phyloP scores from a whole-genome alignment of 2,113 vertebrate genomes.

The Sylvietta virens region DNA sequence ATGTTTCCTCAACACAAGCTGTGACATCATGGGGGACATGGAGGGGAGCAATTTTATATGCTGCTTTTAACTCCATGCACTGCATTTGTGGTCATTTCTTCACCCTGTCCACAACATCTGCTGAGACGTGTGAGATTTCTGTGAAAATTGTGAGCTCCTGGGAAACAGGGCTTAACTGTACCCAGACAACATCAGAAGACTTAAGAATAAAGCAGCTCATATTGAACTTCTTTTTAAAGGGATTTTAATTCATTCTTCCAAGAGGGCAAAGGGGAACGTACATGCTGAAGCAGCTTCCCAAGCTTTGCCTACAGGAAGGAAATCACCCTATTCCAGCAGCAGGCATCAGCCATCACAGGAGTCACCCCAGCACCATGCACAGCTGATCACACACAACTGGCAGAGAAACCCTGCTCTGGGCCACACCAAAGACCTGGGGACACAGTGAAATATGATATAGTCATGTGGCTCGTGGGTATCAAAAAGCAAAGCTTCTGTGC shows the following conservation, averaged over 20 bases:
- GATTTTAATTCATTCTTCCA: slow-evolving; percentile 1
- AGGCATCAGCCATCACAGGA: not conserved
- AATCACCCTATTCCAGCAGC: not conserved
- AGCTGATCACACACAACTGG: not conserved
- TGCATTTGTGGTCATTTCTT: not conserved
- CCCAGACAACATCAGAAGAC: not conserved
- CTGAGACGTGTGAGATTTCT: not conserved
- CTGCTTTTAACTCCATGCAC: not conserved
- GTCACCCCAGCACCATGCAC: not conserved
- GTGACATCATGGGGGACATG: not conserved
- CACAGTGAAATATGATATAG: not conserved
- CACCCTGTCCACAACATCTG: not conserved
- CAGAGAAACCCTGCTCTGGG: not conserved
- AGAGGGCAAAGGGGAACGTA: not conserved
- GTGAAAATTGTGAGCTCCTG: not conserved
- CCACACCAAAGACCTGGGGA: not conserved
- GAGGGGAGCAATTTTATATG: not conserved
- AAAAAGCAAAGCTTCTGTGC: not conserved
- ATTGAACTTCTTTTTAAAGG: not conserved
- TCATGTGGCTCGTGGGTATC: fast-evolving
- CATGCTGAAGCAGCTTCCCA: not conserved
- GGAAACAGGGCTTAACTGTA: not conserved
- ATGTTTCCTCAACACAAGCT: not conserved
- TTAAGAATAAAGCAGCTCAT: slow-evolving; percentile 13
- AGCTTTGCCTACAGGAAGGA: not conserved